Evolutionary conservation across 2,797 vertebrate genomes (phyloP), one percentile per base, ranked within the genome.

Genomic region (Pangasius krempfi): DNA sequence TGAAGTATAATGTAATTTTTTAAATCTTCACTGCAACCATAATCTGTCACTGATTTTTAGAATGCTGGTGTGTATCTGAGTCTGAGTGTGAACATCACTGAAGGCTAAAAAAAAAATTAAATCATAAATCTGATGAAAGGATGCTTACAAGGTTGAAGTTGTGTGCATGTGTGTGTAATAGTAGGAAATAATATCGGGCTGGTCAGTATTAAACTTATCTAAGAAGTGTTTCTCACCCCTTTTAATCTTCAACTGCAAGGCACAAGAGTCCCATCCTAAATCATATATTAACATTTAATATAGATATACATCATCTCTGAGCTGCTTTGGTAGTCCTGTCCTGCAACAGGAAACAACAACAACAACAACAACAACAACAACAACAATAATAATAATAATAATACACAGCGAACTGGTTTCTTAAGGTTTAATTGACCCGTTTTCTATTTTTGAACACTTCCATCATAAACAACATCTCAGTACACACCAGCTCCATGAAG

Each of bases 41-140:
- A 54, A 79, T 30, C n/a, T 33, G 13, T 75, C 44, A 22, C 52
- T 56, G n/a, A 80, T 80, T 22, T 27, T 56, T 47, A 12, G 27
- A 30, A 47, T 75, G 40, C 33, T 30, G 14, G 10, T 75, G 10
- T 9, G 37, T 73, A 44, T 70, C 30, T 40, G 37, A n/a, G 68
- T 68, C 64, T 37, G 66, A 70, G 4, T 54, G 50, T 54, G 76
- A 50, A 84, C 44, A 27, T 85, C 73, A 90, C 87, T 58, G 4
- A 90, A 89, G 90, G 89, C 81, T 47, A 90, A 88, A 90, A 66
- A 68, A 40, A 88, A 76, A 50, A 60, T 25, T 25, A 86, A 86
- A 75, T 68, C 89, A 82, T 90, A 82, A 86, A 90, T 90, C 89
- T 90, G 75, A 85, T 12, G 73, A 79, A 68, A 44, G 37, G 5